Evolutionary conservation across 2,797 vertebrate genomes (phyloP).

Genomic region (Cuniculus paca): DNA sequence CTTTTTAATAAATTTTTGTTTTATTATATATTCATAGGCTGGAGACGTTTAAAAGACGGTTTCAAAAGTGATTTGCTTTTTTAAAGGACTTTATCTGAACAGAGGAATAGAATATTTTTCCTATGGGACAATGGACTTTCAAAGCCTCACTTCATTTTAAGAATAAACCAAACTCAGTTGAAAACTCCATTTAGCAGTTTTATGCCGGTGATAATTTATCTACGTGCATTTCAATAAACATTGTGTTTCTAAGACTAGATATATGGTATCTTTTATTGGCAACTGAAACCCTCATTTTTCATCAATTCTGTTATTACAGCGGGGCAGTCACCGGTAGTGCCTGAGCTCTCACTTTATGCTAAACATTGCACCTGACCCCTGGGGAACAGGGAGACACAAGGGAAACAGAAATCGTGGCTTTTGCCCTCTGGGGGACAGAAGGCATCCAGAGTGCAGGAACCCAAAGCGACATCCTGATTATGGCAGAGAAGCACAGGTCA

Average conservation of each 20-base stretch:
- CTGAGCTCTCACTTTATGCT: not conserved
- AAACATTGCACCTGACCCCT: not conserved
- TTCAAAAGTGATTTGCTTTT: constrained; percentile 81
- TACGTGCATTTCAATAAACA: constrained; percentile 87
- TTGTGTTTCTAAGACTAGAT: constrained; percentile 83
- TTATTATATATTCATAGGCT: constrained; percentile 85
- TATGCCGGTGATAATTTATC: constrained; percentile 83
- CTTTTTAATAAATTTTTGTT: constrained; percentile 79
- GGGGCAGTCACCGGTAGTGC: not conserved
- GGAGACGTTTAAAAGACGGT: constrained; percentile 86
- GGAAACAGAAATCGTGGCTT: not conserved
- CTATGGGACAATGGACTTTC: constrained; percentile 74
- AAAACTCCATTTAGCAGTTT: constrained; percentile 80
- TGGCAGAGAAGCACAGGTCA: not conserved
- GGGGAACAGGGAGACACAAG: not conserved
- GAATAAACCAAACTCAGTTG: constrained; percentile 68
- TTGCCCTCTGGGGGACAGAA: not conserved
- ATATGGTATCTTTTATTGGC: constrained; percentile 56
- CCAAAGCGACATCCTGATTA: not conserved
- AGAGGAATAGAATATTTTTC: constrained; percentile 78
- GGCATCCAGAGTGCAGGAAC: not conserved
- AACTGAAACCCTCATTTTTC: not conserved
- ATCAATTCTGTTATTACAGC: not conserved
- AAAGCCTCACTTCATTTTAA: constrained; percentile 77
- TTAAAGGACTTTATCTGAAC: constrained; percentile 80